A percentile compares a stretch with the other conserved stretches of the same genome.
Evolutionary conservation across 2,797 vertebrate genomes (phyloP).

Genomic region (Poeciliopsis infans): DNA sequence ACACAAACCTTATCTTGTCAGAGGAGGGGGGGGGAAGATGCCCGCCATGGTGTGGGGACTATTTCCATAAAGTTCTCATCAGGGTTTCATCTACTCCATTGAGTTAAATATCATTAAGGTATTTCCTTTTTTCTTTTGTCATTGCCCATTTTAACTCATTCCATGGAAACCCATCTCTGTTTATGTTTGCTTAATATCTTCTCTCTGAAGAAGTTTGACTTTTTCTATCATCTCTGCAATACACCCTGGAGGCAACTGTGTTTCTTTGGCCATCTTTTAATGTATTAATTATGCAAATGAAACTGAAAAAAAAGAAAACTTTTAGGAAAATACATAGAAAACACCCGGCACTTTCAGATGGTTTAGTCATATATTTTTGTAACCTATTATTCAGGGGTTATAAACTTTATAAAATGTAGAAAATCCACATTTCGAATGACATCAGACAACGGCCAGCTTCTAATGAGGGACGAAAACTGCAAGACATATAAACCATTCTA

Average conservation of each 20-base stretch:
- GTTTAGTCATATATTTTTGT: not conserved
- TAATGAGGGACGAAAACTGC: not conserved
- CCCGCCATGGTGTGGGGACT: not conserved
- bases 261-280: constrained; percentile 55
- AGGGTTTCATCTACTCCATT: not conserved
- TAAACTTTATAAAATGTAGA: constrained; percentile 28
- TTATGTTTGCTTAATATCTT: not conserved
- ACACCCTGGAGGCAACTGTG: constrained; percentile 43
- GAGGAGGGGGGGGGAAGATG: not conserved
- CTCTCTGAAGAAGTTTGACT: not conserved
- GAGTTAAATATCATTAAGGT: not conserved
- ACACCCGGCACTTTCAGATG: not conserved
- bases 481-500: not conserved
- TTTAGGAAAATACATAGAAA: not conserved
- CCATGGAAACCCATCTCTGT: not conserved
- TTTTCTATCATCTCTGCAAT: not conserved
- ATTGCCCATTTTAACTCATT: not conserved
- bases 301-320: not conserved
- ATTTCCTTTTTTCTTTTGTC: not conserved
- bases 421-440: constrained; percentile 25
- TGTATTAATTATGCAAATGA: constrained; percentile 28
- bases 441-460: not conserved
- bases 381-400: not conserved
- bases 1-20: constrained; percentile 3
- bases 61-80: not conserved